Base-by-base conservation (phyloP, 2,888 invertebrate species). In the Pheosia gnoma region DNA sequence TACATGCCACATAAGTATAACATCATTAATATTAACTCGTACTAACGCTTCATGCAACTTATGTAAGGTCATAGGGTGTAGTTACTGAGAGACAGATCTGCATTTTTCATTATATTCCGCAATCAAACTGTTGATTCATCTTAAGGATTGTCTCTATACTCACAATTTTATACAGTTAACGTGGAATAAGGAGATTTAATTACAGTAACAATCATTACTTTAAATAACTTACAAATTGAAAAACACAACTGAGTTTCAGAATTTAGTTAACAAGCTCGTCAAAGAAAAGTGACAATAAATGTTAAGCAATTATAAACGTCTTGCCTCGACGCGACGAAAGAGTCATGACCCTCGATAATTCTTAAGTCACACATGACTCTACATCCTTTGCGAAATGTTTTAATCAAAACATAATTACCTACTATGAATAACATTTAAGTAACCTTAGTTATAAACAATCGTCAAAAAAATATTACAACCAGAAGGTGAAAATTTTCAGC, bases 401-500 rank as follows among this genome's bases (percentile, higher is more conserved):
- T 5, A n/a, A 47, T 47, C 47, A n/a, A n/a, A 47, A 47, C n/a
- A 11, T 10, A 45, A 47, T n/a, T 47, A 47, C 11, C 47, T 47
- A 45, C 4, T 57, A 57, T 45, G 25, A 45, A 0, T 53, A 36
- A 13, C 36, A 8, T 11, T 39, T 13, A 45, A 57, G 45, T 45
- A 45, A 57, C 45, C 45, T 45, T 13, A 45, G 25, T 13, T 45
- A 57, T 45, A 36, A 57, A 45, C 36, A 57, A 57, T 45, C 36
- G 57, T 36, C 57, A 13, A 43, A 59, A 11, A 13, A 25, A 60
- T 58, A 47, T 57, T 55, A 58, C 39, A 45, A 59, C 11, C 11
- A 66, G 66, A 68, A 72, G 66, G 64, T 71, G 61, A 68, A 71
- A 68, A 66, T 43, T 43, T 59, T 43, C 53, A 62, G 53, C 72